Evolutionary conservation across 2,113 vertebrate genomes (phyloP).

Genomic region (Otolemur garnettii): DNA sequence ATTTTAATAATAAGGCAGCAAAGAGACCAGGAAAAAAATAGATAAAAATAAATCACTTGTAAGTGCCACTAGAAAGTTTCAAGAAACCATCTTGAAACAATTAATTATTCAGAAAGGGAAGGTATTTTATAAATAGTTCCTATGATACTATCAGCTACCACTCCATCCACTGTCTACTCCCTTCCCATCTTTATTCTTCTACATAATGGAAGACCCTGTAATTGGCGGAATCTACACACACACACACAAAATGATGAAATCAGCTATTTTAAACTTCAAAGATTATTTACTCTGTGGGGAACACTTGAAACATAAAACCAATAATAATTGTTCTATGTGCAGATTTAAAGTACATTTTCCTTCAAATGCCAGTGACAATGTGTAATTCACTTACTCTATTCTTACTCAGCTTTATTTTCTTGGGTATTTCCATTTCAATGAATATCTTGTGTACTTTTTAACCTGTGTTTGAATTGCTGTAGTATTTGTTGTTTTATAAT

Average conservation of each 20-base stretch:
- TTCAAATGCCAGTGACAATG: background rate
- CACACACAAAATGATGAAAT: background rate
- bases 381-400: background rate
- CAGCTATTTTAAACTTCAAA: background rate
- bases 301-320: background rate
- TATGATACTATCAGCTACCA: background rate
- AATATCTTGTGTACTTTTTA: background rate
- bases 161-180: background rate
- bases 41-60: background rate
- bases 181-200: background rate
- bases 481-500: background rate
- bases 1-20: slow-evolving; percentile 1
- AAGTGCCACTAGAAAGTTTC: background rate
- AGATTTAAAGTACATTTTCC: background rate
- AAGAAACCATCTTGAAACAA: background rate
- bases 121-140: background rate
- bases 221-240: background rate
- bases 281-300: background rate
- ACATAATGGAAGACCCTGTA: background rate
- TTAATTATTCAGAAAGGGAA: background rate
- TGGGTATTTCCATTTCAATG: background rate
- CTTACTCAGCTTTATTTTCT: background rate
- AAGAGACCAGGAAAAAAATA: background rate
- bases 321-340: background rate
- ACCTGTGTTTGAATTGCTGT: background rate